Evolutionary conservation across 2,797 vertebrate genomes (phyloP).

Genomic region (Okamejei kenojei): DNA sequence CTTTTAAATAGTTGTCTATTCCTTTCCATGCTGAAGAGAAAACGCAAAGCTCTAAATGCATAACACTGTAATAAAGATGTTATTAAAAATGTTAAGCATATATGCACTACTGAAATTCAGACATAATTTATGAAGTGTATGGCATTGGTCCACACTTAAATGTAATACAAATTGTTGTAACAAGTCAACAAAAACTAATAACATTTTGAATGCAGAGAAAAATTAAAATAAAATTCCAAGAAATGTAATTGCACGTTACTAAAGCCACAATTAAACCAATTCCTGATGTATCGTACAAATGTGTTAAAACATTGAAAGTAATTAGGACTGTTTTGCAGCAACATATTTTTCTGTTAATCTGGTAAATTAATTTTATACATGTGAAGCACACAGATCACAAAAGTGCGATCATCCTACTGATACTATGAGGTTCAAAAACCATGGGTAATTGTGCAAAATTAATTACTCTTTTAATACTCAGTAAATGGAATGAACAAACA

Average conservation of each 20-base stretch:
- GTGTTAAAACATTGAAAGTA: neutral
- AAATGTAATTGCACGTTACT: neutral
- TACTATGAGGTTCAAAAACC: neutral
- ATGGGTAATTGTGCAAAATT: neutral
- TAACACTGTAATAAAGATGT: slow-evolving; percentile 63
- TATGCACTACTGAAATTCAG: neutral
- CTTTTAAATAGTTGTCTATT: slow-evolving; percentile 81
- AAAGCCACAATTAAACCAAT: neutral
- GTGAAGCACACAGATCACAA: no score
- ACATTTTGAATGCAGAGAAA: neutral
- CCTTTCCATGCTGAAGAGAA: slow-evolving; percentile 85
- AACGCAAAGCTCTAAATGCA: slow-evolving; percentile 76
- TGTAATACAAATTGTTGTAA: neutral
- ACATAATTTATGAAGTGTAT: neutral
- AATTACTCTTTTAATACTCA: neutral
- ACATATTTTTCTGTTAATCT: neutral
- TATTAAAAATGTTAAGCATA: neutral
- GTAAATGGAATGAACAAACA: neutral
- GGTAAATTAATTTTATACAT: neutral
- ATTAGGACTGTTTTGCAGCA: neutral
- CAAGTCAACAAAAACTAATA: neutral
- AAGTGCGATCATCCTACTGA: neutral
- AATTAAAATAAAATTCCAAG: neutral
- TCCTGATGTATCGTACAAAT: neutral
- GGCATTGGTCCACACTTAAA: neutral